Conservation (phyloP, 2,113 vertebrate genomes). For the human (Homo sapiens) region GRCh38 chr20:54527501-54528000, state of each 20-base stretch:
- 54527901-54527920: background rate
- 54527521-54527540: fast-evolving
- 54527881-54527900: background rate
- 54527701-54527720: background rate
- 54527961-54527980: too few species aligned
- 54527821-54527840: background rate
- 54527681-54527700: background rate
- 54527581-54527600: background rate
- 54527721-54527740: background rate
- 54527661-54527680: background rate
- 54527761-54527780: background rate
- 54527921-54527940: too few species aligned
- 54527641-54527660: background rate
- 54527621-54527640: background rate
- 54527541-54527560: background rate
- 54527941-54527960: too few species aligned
- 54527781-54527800: background rate
- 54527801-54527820: fast-evolving
- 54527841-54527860: background rate
- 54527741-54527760: background rate
- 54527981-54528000: too few species aligned
- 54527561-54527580: background rate
- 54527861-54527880: background rate
- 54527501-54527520: background rate
- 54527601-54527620: background rate